phyloP scores from a whole-genome alignment of 2,113 vertebrate species.

The Dascyllus trimaculatus region DNA sequence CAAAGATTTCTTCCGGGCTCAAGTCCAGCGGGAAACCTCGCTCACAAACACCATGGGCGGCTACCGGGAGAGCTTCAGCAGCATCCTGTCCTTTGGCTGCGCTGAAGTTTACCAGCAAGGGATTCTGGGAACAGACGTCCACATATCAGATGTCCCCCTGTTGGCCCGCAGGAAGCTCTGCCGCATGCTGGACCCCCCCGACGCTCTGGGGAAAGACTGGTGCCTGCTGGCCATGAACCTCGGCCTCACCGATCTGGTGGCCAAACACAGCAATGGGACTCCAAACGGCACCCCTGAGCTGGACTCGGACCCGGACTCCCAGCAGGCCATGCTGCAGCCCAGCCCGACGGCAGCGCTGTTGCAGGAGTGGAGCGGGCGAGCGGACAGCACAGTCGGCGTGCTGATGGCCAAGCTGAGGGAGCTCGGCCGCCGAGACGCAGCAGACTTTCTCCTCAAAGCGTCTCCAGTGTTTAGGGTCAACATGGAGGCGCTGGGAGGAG shows the following conservation, averaged over 20 bases:
- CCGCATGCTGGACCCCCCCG: conserved; percentile 94
- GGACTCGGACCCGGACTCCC: conserved; percentile 34
- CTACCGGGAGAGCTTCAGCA: conserved; percentile 97
- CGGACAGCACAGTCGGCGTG: conserved; percentile 92
- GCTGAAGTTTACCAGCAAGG: conserved; percentile 93
- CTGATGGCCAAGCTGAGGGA: conserved; percentile 94
- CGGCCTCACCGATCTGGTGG: conserved; percentile 94
- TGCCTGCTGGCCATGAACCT: conserved; percentile 99
- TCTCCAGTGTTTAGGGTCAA: conserved; percentile 94
- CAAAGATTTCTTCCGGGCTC: conserved; percentile 95
- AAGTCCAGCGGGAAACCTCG: conserved; percentile 90
- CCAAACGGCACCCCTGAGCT: conserved; percentile 81
- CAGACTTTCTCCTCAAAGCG: conserved; percentile 94
- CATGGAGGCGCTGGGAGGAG: conserved; percentile 84
- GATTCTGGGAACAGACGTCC: conserved; percentile 91
- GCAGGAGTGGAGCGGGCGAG: conserved; percentile 90
- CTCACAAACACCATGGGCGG: conserved; percentile 98
- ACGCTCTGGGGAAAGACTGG: conserved; percentile 98
- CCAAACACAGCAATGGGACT: conserved; percentile 88
- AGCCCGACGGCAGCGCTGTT: conserved; percentile 94
- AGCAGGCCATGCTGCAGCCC: conserved; percentile 71
- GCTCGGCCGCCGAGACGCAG: conserved; percentile 95
- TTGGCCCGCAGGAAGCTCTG: conserved; percentile 93
- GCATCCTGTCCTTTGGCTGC: conserved; percentile 94
- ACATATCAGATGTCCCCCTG: conserved; percentile 90